Evolutionary conservation across 2,797 vertebrate species (phyloP), one percentile per base, ranked within the genome.

Genomic region (Micromesistius poutassou): DNA sequence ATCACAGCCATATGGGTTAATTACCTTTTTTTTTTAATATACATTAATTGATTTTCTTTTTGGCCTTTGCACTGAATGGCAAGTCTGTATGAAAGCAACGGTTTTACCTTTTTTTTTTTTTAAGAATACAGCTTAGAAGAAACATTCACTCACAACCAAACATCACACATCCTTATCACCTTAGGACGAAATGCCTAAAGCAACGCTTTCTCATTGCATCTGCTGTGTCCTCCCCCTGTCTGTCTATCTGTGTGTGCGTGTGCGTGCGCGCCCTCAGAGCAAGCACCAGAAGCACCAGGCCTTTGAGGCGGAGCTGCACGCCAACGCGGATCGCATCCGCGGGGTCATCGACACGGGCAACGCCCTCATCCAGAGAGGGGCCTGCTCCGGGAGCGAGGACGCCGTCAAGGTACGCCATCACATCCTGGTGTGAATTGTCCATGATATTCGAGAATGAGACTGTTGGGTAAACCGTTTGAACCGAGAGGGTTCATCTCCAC

Each of bases 231-330:
- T 16, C 40, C 40, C 40, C 40, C 40, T 16, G 55, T 62, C 19
- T 25, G 55, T 62, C 22, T 62, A 22, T 62, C 22, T 62, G 22
- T 25, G 25, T 50, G 78, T 80, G 22, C 90, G 28, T 72, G 9
- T 74, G 80, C 83, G 74, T 33, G 73, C 30, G 2, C 71, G 74
- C 46, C 78, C 2, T 82, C 91, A 99, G 98, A 99, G 98, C 90
- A 99, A 99, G 81, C 97, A 99, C 89, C 98, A 99, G 94, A 99
- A 99, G 76, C 98, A 99, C 87, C 98, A 99, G 86, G 98, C 98
- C 4, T 99, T 99, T 0, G 98, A 99, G 85, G 98, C 98, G 0
- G 98, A 99, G 89, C 95, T 99, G 38, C 98, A 99, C 0, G 98
- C 98, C 90, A 99, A 99, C 0, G 97, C 98, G 0, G 98, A 99